Conservation (phyloP, 1,140 invertebrate species). For the Anastatus disparis region DNA sequence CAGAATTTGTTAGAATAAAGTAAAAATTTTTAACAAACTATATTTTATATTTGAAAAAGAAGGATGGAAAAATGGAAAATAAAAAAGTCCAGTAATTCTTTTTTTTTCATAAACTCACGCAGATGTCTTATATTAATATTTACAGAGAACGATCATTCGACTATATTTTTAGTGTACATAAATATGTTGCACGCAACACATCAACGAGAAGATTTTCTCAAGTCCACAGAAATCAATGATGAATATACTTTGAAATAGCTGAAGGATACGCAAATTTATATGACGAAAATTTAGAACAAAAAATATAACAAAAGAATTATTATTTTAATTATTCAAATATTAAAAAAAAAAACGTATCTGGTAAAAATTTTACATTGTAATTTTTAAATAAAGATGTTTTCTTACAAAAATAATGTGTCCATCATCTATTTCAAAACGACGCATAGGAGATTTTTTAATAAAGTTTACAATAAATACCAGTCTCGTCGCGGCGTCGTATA, state of each 20-base stretch:
- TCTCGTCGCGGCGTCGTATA: slow-evolving; percentile 22
- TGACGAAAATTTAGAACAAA: background rate
- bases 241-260: background rate
- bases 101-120: slow-evolving; percentile 42
- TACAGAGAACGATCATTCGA: slow-evolving; percentile 56
- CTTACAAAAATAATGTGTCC: no score
- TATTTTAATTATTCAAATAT: no score
- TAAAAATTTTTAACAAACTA: no score
- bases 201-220: slow-evolving; percentile 33
- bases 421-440: no score
- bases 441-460: no score
- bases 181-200: slow-evolving; percentile 43
- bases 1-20: no score
- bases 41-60: no score
- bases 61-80: no score
- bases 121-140: slow-evolving; percentile 55
- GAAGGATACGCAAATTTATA: background rate
- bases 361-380: no score
- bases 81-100: background rate
- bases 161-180: slow-evolving; percentile 53
- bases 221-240: background rate
- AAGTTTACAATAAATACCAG: background rate
- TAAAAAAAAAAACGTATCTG: no score
- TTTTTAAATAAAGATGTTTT: no score
- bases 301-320: background rate